Evolutionary conservation across 2,113 vertebrate genomes (phyloP).

Genomic region (Arizona elegans): DNA sequence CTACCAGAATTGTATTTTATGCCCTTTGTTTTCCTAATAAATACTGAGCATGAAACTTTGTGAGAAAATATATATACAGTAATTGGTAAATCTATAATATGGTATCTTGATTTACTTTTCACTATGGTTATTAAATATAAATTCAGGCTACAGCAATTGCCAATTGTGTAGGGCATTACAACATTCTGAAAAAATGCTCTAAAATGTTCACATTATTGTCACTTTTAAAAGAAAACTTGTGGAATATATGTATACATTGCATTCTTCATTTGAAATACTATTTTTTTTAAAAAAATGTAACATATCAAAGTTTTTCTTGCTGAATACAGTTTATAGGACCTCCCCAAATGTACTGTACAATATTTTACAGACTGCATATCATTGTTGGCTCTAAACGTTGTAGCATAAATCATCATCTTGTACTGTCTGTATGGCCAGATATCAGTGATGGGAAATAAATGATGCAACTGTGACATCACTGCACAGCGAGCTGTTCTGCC

Average conservation of each 20-base stretch:
- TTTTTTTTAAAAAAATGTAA: background rate
- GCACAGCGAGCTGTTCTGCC: background rate
- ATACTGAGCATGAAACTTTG: background rate
- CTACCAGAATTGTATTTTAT: background rate
- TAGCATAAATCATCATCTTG: background rate
- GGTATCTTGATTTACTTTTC: background rate
- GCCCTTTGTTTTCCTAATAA: background rate
- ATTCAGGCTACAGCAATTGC: background rate
- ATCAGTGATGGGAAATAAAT: background rate
- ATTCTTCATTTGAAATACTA: background rate
- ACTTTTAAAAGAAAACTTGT: background rate
- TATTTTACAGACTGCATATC: background rate
- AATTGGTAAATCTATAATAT: background rate
- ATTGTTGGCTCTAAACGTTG: background rate
- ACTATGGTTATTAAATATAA: background rate
- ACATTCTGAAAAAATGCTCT: background rate
- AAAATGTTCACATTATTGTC: background rate
- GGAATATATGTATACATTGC: background rate
- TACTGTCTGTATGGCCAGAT: too few species aligned
- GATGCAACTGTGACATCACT: background rate
- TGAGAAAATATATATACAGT: background rate
- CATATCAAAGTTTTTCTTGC: background rate
- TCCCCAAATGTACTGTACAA: background rate
- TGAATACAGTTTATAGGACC: background rate
- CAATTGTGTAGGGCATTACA: background rate